Base-by-base conservation (phyloP, 1,140 invertebrate species). In the Grapholita molesta region DNA sequence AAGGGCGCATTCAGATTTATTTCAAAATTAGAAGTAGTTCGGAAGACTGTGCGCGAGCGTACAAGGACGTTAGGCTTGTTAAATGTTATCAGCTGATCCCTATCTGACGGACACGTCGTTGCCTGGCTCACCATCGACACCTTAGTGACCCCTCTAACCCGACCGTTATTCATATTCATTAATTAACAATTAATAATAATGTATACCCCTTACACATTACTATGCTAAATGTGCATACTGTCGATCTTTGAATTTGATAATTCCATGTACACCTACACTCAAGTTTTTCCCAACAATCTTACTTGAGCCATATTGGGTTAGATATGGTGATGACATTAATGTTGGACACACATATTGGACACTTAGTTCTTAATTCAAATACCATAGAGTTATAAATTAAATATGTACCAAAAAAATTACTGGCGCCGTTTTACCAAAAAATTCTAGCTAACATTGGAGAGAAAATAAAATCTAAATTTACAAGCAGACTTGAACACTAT, bases 1-100 rank as follows among this genome's bases (percentile, higher is more conserved):
- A 24, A 33, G n/a, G 24, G 12, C 3, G 35, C 42, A 48, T 15
- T 21, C 15, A 15, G 18, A n/a, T 38, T 6, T 38, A 12, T 3
- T 30, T 38, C 6, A 12, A 48, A 48, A 48, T 48, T 48, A 48
- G 18, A 48, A 48, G 6, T 6, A 48, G 32, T 66, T 66, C 38
- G 12, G 32, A 52, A 28, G 64, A 48, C 35, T 75, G 68, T 72
- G 67, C 25, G 66, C 73, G 74, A 71, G 12, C 72, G 74, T 85
- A 85, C 78, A 68, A 61, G 70, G 75, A 79, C 76, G 77, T 83
- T 76, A 71, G 76, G 71, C 77, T 85, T 77, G 84, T 86, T 86
- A 78, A 76, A 74, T 72, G 78, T 82, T 86, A 83, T 81, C 83
- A 75, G 71, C 24, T 67, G 82, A 86, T 86, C 70, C 64, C 77